Base-by-base conservation (phyloP, 2,797 vertebrate species). In the Sandelia bainsii region DNA sequence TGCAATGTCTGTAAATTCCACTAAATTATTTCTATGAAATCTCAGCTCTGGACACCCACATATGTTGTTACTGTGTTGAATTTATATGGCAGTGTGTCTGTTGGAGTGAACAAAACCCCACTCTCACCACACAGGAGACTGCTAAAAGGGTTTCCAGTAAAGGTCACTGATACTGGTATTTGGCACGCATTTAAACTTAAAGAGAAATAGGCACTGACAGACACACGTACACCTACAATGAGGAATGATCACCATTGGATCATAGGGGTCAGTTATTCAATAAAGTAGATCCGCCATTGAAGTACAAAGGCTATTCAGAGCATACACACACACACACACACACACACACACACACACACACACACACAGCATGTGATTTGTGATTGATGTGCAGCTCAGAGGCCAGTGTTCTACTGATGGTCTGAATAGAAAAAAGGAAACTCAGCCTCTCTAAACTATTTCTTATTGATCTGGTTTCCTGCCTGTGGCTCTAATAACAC, bases 401-500 rank as follows among this genome's bases (percentile, higher is more conserved):
- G 73, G 71, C 74, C 70, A 34, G 63, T 69, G 73, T 66, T 77
- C 60, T 57, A 77, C n/a, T 70, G 66, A 72, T 72, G 56, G 52
- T 56, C 63, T 69, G 11, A 66, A 78, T 70, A 77, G 48, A 60
- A 50, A 51, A 73, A 54, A 58, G 51, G 72, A 57, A 70, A 69
- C 81, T 69, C 42, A 56, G 40, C 37, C 72, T 52, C 68, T 86
- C 66, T 86, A 81, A 88, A 85, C 58, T 82, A 74, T 82, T 87
- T 90, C 57, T 40, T 79, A 92, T 91, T 74, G 87, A 92, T 91
- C 80, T 63, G 62, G 42, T 79, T 75, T 85, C 58, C 54, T 64
- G 82, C 83, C 79, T 14, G 39, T 22, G 79, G 74, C 75, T 78
- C 56, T 49, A 40, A 76, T 49, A 54, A 76, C 79, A 17, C 51